phyloP scores from a whole-genome alignment of 1,140 invertebrate species.

The Adoxophyes honmai region DNA sequence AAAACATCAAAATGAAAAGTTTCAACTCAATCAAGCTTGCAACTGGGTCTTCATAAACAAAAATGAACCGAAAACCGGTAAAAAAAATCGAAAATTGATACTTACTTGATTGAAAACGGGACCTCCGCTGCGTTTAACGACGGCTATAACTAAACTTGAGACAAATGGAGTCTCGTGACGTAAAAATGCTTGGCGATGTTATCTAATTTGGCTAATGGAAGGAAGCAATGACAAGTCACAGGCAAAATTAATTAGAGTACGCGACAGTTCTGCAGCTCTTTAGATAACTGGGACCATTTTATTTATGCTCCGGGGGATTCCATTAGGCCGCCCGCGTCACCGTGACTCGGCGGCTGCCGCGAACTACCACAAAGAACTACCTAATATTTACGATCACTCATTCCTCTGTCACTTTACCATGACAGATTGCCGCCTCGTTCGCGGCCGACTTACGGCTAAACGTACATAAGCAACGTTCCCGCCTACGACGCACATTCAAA shows the following conservation, averaged over 20 bases:
- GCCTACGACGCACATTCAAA: conserved; percentile 5
- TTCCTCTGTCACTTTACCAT: conserved; percentile 47
- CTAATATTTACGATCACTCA: conserved; percentile 59
- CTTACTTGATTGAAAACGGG: conserved; percentile 11
- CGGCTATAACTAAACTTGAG: background rate
- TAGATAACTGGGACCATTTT: conserved; percentile 37
- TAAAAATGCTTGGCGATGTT: conserved; percentile 35
- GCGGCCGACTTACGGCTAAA: conserved; percentile 12
- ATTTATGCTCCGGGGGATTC: conserved; percentile 44
- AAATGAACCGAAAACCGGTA: background rate
- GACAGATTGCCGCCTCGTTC: conserved; percentile 36
- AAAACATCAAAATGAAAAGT: too few species aligned
- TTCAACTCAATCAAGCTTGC: background rate
- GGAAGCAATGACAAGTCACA: conserved; percentile 1
- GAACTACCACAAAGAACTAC: conserved; percentile 32
- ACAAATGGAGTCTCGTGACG: background rate
- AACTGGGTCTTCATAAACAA: background rate
- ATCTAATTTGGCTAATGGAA: conserved; percentile 57
- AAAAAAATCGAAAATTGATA: background rate
- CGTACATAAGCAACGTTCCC: conserved; percentile 12
- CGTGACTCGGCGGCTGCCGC: conserved; percentile 33
- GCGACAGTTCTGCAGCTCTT: conserved; percentile 4
- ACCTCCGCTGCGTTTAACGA: conserved; percentile 5
- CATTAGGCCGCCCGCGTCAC: conserved; percentile 46
- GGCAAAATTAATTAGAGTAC: conserved; percentile 16